phyloP scores from a whole-genome alignment of 2,888 invertebrate genomes.

The Papilio demoleus region DNA sequence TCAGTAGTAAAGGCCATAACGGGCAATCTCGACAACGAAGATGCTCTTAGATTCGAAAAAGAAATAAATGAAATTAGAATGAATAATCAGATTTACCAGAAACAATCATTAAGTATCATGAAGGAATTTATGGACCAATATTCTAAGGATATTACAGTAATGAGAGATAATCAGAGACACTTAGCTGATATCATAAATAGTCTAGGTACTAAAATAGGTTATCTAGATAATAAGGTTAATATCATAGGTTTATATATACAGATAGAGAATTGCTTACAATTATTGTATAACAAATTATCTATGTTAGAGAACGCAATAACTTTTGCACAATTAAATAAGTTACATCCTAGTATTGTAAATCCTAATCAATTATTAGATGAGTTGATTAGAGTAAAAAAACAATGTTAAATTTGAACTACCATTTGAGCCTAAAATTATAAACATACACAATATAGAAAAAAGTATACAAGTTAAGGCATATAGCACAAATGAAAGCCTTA shows the following conservation, averaged over 20 bases:
- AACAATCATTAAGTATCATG: constrained; percentile 36
- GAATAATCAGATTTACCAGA: constrained; percentile 15
- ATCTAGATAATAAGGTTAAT: not conserved
- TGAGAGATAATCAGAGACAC: not conserved
- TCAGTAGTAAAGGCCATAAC: not conserved
- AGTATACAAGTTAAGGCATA: constrained; percentile 39
- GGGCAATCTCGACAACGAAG: not conserved
- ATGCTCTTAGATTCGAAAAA: not conserved
- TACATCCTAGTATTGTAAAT: constrained; percentile 38
- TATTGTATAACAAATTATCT: constrained; percentile 28
- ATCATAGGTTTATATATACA: constrained; percentile 20
- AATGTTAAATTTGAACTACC: constrained; percentile 30
- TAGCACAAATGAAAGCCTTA: constrained; percentile 39
- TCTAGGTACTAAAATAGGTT: not conserved
- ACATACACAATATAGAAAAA: constrained; percentile 38
- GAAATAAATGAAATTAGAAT: constrained; percentile 15
- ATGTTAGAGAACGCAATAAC: constrained; percentile 22
- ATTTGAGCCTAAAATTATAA: constrained; percentile 25
- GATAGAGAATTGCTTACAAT: constrained; percentile 34
- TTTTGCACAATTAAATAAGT: constrained; percentile 36
- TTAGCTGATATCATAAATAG: not conserved
- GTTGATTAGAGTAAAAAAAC: constrained; percentile 27
- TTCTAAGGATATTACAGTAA: constrained; percentile 11
- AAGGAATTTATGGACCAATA: constrained; percentile 38
- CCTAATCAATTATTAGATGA: constrained; percentile 25